Evolutionary conservation across 2,113 vertebrate genomes (phyloP).

Genomic region (Naja naja): DNA sequence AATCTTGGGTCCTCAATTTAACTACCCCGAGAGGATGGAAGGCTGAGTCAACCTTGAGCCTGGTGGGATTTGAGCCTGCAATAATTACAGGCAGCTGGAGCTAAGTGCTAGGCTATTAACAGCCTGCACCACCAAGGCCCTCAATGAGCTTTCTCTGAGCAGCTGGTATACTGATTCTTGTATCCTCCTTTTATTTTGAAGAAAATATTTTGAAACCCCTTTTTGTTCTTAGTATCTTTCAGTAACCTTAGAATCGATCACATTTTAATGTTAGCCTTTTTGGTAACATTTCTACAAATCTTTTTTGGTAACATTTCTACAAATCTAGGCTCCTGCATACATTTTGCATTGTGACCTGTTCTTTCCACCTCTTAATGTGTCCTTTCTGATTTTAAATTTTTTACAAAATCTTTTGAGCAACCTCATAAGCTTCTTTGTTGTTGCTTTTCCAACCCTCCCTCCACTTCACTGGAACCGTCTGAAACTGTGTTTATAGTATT

Average conservation of each 20-base stretch:
- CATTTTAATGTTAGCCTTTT: neutral
- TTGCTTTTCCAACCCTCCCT: neutral
- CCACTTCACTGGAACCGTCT: neutral
- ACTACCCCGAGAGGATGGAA: no score
- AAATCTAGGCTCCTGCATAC: neutral
- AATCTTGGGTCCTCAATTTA: no score
- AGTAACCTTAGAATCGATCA: neutral
- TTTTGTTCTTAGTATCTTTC: neutral
- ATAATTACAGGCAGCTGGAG: no score
- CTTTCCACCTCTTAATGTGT: neutral
- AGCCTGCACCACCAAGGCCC: no score
- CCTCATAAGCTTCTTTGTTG: neutral
- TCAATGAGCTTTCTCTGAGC: neutral
- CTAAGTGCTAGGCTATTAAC: no score
- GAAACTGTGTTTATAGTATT: neutral
- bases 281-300: neutral
- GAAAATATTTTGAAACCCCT: neutral
- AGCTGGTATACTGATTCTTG: neutral
- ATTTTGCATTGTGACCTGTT: neutral
- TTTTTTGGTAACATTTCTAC: neutral
- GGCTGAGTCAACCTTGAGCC: no score
- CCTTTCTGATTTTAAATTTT: neutral
- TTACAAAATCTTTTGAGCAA: neutral
- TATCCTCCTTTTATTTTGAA: neutral
- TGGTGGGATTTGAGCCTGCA: no score